Percentiles rank a stretch among this genome's conserved stretches.
Conservation (phyloP, 2,113 vertebrate species). For the Felis catus region DNA sequence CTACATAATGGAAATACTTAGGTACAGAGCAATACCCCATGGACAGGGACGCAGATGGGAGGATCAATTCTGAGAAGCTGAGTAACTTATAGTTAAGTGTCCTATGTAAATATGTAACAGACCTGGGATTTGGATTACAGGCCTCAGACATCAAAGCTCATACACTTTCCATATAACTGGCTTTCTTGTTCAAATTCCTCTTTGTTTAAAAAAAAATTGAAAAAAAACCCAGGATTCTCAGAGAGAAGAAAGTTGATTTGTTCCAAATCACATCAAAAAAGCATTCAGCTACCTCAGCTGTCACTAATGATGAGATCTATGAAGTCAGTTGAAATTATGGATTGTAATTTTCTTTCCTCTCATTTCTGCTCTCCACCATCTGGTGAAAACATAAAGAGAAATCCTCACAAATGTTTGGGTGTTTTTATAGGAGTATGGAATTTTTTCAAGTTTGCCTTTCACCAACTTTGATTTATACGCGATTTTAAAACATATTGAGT, state of each 20-base stretch:
- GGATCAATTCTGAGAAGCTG: not conserved
- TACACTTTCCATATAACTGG: not conserved
- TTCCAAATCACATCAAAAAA: not conserved
- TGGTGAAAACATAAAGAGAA: conserved; percentile 38
- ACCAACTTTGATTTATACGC: conserved; percentile 62
- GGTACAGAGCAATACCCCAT: not conserved
- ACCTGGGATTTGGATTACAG: not conserved
- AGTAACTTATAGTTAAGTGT: not conserved
- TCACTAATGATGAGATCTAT: conserved; percentile 23
- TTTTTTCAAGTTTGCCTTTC: conserved; percentile 43
- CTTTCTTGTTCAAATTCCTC: not conserved
- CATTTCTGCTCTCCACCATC: conserved; percentile 38
- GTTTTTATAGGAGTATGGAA: conserved; percentile 33
- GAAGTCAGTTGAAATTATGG: conserved; percentile 50
- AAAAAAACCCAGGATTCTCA: not conserved
- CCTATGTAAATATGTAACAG: not conserved
- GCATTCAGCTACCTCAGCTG: not conserved
- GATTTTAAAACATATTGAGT: conserved; percentile 43
- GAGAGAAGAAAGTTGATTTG: not conserved
- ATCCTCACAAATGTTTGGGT: conserved; percentile 55
- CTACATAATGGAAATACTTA: not conserved
- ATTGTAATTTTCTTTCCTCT: conserved; percentile 50
- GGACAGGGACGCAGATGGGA: fast-evolving
- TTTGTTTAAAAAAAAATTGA: not conserved
- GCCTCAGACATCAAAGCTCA: not conserved